A percentile compares a stretch with the other conserved stretches of the same genome.
Conservation (phyloP, 2,113 vertebrate species). For the Podiceps cristatus region DNA sequence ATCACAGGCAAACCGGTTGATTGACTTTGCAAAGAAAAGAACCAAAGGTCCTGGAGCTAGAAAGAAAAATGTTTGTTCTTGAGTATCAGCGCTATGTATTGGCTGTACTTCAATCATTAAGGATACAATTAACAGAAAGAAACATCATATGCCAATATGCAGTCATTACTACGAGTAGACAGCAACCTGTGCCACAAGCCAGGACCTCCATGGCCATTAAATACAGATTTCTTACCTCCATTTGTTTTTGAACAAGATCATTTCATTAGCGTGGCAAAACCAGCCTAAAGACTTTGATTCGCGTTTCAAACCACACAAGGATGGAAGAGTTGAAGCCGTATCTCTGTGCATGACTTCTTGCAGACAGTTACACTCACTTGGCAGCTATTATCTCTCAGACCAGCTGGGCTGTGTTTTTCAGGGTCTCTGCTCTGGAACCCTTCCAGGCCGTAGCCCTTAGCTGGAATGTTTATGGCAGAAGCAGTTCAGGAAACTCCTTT, state of each 20-base stretch:
- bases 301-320: neutral
- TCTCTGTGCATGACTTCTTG: neutral
- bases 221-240: neutral
- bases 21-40: neutral
- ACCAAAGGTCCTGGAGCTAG: neutral
- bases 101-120: neutral
- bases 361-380: neutral
- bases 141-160: neutral
- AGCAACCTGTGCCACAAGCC: neutral
- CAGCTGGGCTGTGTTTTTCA: conserved; percentile 55
- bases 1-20: neutral
- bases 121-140: neutral
- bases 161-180: neutral
- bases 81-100: neutral
- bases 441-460: neutral
- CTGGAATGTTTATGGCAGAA: conserved; percentile 10
- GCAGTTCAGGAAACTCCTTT: conserved; percentile 1
- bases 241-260: neutral
- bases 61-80: neutral
- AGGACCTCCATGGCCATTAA: neutral
- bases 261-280: neutral
- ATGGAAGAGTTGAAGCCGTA: neutral
- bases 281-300: neutral
- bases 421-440: conserved; percentile 18
- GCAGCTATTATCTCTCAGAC: conserved; percentile 35